Conservation (phyloP, 2,113 vertebrate species). For the Mobula birostris region DNA sequence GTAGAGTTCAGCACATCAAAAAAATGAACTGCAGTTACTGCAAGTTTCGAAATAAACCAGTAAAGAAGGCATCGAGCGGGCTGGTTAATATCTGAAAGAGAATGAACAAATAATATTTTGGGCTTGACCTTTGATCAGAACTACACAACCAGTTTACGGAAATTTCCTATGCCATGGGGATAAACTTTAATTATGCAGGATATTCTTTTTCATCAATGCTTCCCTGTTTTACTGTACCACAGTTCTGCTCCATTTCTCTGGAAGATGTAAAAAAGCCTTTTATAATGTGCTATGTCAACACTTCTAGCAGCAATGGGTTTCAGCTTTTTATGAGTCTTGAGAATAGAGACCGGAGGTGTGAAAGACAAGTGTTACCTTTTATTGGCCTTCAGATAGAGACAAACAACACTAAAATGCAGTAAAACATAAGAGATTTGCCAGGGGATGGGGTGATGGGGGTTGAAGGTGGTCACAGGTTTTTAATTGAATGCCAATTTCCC, state of each 20-base stretch:
- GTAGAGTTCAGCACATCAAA: background rate
- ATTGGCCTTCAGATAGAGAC: conserved; percentile 13
- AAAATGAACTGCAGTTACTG: background rate
- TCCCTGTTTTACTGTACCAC: background rate
- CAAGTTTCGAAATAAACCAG: background rate
- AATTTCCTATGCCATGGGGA: background rate
- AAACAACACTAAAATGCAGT: background rate
- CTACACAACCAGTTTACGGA: background rate
- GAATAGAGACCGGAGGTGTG: conserved; percentile 10
- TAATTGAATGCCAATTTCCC: conserved; percentile 8
- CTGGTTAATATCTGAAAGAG: background rate
- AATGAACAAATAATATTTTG: conserved; percentile 11
- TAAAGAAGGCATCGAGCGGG: background rate
- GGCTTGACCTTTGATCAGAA: too few species aligned
- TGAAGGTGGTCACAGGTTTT: background rate
- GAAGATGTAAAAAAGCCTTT: background rate
- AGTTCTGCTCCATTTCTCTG: background rate
- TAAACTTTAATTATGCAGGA: background rate
- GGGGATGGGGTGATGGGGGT: too few species aligned
- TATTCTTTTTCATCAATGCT: background rate
- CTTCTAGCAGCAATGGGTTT: background rate
- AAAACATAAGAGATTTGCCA: conserved; percentile 7
- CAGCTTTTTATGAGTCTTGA: conserved; percentile 9
- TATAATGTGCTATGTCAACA: background rate
- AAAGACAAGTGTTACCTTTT: conserved; percentile 26